Evolutionary conservation across 2,797 vertebrate genomes (phyloP).

Genomic region (Sitta carolinensis): DNA sequence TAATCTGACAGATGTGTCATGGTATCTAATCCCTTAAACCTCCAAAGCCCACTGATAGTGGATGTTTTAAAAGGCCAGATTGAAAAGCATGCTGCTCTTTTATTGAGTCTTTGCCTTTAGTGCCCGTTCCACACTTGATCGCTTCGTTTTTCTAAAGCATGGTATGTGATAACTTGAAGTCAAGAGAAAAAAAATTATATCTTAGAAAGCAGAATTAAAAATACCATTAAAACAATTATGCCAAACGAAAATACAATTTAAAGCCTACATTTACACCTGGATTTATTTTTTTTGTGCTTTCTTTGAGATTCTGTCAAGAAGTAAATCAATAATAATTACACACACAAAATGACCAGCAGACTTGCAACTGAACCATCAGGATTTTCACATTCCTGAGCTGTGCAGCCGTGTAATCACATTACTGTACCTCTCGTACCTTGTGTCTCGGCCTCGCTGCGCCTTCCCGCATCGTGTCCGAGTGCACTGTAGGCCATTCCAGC

Average conservation of each 20-base stretch:
- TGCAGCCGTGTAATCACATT: constrained; percentile 33
- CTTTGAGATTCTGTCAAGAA: not conserved
- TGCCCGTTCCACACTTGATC: constrained; percentile 60
- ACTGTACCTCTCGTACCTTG: not conserved
- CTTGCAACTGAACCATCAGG: constrained; percentile 42
- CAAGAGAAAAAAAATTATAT: constrained; percentile 3
- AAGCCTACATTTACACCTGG: not conserved
- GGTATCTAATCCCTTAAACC: constrained; percentile 83
- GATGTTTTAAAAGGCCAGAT: constrained; percentile 79
- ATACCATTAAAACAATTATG: constrained; percentile 1
- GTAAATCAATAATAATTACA: constrained; percentile 65
- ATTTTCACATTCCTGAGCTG: constrained; percentile 27
- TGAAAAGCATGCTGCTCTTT: constrained; percentile 81
- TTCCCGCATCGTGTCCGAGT: not conserved
- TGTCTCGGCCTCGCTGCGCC: not conserved
- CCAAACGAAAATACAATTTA: not conserved
- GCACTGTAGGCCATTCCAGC: accelerated
- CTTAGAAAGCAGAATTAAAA: constrained; percentile 52
- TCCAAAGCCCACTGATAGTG: constrained; percentile 80
- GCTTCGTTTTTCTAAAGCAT: constrained; percentile 63
- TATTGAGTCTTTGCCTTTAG: constrained; percentile 75
- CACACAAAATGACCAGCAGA: constrained; percentile 34
- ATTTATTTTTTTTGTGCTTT: not conserved
- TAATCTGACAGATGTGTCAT: constrained; percentile 83
- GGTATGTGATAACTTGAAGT: constrained; percentile 50